A percentile compares a stretch with the other conserved stretches of the same genome.
Conservation (phyloP, 2,888 invertebrate species). For the Eristalis tenax region DNA sequence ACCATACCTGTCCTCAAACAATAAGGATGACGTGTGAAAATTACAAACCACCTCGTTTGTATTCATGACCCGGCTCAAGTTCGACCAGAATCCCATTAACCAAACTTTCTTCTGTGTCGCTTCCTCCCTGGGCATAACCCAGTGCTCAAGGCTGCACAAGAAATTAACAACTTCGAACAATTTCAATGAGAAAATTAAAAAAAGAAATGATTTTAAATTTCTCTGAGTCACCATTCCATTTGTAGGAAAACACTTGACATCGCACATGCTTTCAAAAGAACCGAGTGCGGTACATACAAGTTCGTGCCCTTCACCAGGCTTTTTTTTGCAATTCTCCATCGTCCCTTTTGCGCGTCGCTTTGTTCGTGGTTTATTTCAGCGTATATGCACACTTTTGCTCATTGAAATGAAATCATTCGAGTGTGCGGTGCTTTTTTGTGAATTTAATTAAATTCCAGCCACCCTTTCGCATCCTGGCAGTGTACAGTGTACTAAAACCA, state of each 20-base stretch:
- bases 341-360: neutral
- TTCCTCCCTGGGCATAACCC: neutral
- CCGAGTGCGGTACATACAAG: neutral
- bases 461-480: neutral
- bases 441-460: conserved; percentile 43
- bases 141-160: neutral
- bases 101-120: neutral
- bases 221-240: neutral
- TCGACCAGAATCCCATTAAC: neutral
- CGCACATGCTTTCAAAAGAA: neutral
- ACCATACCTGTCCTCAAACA: neutral
- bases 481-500: neutral
- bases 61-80: neutral
- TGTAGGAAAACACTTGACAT: neutral
- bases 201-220: neutral
- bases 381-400: conserved; percentile 14
- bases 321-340: neutral
- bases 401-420: conserved; percentile 45
- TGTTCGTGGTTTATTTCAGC: neutral
- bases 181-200: neutral
- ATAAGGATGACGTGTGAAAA: neutral
- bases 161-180: neutral
- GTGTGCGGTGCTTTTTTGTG: conserved; percentile 38
- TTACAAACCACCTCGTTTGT: neutral
- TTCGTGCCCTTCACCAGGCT: conserved; percentile 3